These are phyloP conservation scores for Drosophila algonquin DNA, from an alignment of 2,888 invertebrate genomes.

Conservation along the genomic window DNA sequence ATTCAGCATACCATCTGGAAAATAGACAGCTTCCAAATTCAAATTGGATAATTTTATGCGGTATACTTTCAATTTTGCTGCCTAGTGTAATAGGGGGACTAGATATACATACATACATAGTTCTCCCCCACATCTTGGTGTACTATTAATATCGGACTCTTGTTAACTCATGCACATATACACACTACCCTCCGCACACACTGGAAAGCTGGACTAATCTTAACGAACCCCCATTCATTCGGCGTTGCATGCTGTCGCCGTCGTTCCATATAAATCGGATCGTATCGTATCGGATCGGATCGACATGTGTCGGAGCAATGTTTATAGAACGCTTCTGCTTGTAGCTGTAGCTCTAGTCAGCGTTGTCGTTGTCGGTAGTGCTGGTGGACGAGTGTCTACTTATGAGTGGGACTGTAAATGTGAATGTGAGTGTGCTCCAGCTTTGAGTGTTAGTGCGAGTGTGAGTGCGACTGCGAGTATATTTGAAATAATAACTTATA, in stretches of 20 bases:
- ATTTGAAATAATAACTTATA: slow-evolving; percentile 72
- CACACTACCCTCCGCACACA: background rate
- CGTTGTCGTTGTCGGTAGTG: background rate
- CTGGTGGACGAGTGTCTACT: slow-evolving; percentile 5
- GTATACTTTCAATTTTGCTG: too few relatives aligned
- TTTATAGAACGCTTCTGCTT: slow-evolving; percentile 32
- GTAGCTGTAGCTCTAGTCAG: background rate
- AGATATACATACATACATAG: too few relatives aligned
- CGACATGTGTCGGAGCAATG: slow-evolving; percentile 31
- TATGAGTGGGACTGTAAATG: slow-evolving; percentile 14
- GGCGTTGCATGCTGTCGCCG: background rate
- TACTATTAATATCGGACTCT: slow-evolving; percentile 38
- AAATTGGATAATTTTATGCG: too few relatives aligned
- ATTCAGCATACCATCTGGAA: too few relatives aligned
- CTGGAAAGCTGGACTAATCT: background rate
- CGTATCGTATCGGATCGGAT: slow-evolving; percentile 26
- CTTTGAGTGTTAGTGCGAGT: slow-evolving; percentile 33
- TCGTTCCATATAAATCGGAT: slow-evolving; percentile 42
- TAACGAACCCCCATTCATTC: too few relatives aligned
- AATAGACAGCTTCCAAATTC: too few relatives aligned
- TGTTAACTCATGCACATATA: slow-evolving; percentile 34
- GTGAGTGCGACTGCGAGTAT: slow-evolving; percentile 22
- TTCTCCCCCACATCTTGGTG: background rate
- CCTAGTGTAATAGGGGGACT: too few relatives aligned
- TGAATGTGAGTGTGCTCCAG: slow-evolving; percentile 18